Percentiles rank a stretch among this genome's conserved stretches.
These are phyloP conservation scores for Parasteatoda tepidariorum DNA, from an alignment of 1,140 invertebrate genomes.

Conservation along the genomic window DNA sequence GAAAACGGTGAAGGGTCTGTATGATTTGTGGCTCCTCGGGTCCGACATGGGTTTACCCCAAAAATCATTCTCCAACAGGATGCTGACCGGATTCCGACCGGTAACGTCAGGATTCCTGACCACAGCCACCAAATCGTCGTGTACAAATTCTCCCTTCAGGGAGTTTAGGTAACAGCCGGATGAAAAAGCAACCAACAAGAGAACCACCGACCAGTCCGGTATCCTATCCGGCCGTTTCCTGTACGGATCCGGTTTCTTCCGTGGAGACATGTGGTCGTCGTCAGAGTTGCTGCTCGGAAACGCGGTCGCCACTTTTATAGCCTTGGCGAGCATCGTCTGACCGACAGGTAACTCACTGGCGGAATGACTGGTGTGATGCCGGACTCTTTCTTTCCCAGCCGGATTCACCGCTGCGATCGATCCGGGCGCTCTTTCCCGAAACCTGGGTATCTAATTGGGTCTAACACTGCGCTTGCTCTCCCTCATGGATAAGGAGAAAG, in stretches of 20 bases:
- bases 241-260: neutral
- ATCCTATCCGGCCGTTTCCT: neutral
- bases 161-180: constrained; percentile 81
- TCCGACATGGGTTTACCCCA: constrained; percentile 92
- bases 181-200: constrained; percentile 68
- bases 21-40: constrained; percentile 88
- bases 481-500: neutral
- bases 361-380: neutral
- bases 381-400: neutral
- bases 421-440: neutral
- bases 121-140: constrained; percentile 90
- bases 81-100: constrained; percentile 74
- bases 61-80: constrained; percentile 86
- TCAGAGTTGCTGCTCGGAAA: neutral
- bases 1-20: constrained; percentile 84
- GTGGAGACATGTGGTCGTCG: neutral
- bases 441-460: constrained; percentile 14
- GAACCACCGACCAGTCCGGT: neutral
- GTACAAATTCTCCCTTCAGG: constrained; percentile 85
- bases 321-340: neutral
- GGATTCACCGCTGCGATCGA: constrained; percentile 2
- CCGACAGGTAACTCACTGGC: constrained; percentile 1
- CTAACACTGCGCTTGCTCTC: constrained; percentile 22
- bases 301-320: neutral
- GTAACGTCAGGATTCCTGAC: constrained; percentile 86